These are phyloP conservation scores for Heliconius himera DNA, from an alignment of 1,140 invertebrate species.

Conservation along the genomic window DNA sequence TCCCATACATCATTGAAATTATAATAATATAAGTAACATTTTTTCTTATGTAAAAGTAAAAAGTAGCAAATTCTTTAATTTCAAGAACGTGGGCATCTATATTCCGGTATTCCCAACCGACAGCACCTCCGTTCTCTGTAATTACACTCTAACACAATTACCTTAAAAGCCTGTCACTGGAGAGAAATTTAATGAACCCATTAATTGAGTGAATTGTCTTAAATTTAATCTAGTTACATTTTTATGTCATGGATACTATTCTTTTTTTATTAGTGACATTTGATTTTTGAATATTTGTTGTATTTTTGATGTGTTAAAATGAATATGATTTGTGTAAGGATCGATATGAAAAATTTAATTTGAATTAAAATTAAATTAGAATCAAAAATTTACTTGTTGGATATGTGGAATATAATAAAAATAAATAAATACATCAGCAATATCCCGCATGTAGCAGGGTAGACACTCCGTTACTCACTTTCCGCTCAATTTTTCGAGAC, in stretches of 20 bases:
- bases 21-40: not conserved
- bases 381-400: too few species aligned
- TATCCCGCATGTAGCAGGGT: too few species aligned
- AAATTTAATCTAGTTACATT: slow-evolving; percentile 25
- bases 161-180: slow-evolving; percentile 76
- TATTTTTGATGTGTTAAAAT: not conserved
- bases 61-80: not conserved
- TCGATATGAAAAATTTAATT: too few species aligned
- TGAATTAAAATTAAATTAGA: too few species aligned
- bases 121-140: slow-evolving; percentile 46
- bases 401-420: too few species aligned
- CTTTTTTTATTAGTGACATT: not conserved
- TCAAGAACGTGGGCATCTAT: slow-evolving; percentile 23
- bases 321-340: not conserved
- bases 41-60: not conserved
- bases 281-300: not conserved
- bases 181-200: slow-evolving; percentile 76
- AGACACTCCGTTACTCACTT: too few species aligned
- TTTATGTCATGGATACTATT: slow-evolving; percentile 2
- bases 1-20: too few species aligned
- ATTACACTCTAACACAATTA: slow-evolving; percentile 74
- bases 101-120: slow-evolving; percentile 36
- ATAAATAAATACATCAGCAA: too few species aligned
- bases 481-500: too few species aligned
- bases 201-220: slow-evolving; percentile 73